These are phyloP conservation scores for Plestiodon gilberti DNA, from an alignment of 2,113 vertebrate species.

Conservation along the genomic window DNA sequence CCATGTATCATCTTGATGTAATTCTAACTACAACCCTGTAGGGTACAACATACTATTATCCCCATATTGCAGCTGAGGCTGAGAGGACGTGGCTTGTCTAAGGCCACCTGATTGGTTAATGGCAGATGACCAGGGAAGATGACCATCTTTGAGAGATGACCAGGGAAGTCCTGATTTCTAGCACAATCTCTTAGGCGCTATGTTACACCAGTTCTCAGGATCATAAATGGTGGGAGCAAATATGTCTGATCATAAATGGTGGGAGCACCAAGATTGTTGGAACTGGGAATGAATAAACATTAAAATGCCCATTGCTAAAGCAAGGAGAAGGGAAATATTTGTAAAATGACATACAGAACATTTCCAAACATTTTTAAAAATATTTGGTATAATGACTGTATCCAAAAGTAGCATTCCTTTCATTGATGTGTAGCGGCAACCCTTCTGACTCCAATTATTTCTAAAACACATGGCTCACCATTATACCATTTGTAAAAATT, in stretches of 20 bases:
- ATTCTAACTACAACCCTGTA: too few relatives aligned
- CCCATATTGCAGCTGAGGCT: too few relatives aligned
- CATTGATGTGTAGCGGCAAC: slow-evolving; percentile 55
- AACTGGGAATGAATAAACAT: slow-evolving; percentile 29
- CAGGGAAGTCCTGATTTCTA: neutral
- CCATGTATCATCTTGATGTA: too few relatives aligned
- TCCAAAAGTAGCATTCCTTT: slow-evolving; percentile 50
- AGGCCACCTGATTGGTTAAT: too few relatives aligned
- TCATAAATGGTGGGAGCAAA: neutral
- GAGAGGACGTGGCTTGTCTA: too few relatives aligned
- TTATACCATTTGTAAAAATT: slow-evolving; percentile 54
- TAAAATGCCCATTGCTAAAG: accelerated
- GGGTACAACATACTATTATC: too few relatives aligned
- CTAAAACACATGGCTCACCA: slow-evolving; percentile 64
- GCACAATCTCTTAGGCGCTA: neutral
- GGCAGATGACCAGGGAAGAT: too few relatives aligned
- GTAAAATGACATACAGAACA: neutral
- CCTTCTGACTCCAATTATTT: slow-evolving; percentile 57
- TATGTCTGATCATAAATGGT: neutral
- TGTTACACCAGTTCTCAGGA: neutral
- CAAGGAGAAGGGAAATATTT: neutral
- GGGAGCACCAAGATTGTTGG: slow-evolving; percentile 7
- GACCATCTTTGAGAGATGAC: too few relatives aligned
- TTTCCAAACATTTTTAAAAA: slow-evolving; percentile 39
- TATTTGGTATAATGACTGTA: slow-evolving; percentile 4